Percentiles rank a stretch among this genome's conserved stretches.
Conservation (phyloP, 2,797 vertebrate genomes). For the Thamnophis elegans region DNA sequence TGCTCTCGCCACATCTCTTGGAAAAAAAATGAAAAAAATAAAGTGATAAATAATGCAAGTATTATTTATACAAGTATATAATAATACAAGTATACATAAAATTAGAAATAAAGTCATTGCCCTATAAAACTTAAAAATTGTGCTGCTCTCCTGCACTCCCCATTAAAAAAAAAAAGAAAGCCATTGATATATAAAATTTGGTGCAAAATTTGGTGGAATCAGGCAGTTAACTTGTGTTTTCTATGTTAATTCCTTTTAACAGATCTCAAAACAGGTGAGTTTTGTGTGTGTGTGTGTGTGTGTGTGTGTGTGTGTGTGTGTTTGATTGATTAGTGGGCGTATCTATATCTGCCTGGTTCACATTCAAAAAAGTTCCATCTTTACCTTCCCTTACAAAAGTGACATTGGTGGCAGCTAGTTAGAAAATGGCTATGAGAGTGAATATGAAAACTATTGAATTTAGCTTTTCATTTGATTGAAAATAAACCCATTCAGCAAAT, state of each 20-base stretch:
- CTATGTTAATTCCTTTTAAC: not conserved
- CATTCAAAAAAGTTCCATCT: too few relatives aligned
- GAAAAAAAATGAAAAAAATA: not conserved
- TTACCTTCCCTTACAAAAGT: too few relatives aligned
- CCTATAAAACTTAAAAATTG: too few relatives aligned
- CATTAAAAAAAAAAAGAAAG: not conserved
- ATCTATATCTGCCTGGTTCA: not conserved
- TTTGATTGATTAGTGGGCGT: not conserved
- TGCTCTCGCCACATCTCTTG: not conserved
- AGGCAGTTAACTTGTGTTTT: not conserved
- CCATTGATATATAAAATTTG: not conserved
- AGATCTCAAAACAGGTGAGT: not conserved
- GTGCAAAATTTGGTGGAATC: too few relatives aligned
- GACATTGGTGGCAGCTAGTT: too few relatives aligned
- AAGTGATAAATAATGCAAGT: not conserved
- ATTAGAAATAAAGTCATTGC: not conserved
- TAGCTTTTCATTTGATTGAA: too few relatives aligned
- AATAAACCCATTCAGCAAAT: too few relatives aligned
- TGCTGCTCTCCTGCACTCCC: too few relatives aligned
- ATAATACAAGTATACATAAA: not conserved
- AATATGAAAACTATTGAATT: too few relatives aligned
- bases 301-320: not conserved
- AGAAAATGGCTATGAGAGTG: too few relatives aligned
- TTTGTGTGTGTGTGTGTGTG: too few relatives aligned
- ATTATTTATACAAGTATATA: not conserved